Percentiles rank a stretch among this genome's conserved stretches.
These are phyloP conservation scores for Eublepharis macularius DNA, from an alignment of 2,113 vertebrate species.

Conservation along the genomic window DNA sequence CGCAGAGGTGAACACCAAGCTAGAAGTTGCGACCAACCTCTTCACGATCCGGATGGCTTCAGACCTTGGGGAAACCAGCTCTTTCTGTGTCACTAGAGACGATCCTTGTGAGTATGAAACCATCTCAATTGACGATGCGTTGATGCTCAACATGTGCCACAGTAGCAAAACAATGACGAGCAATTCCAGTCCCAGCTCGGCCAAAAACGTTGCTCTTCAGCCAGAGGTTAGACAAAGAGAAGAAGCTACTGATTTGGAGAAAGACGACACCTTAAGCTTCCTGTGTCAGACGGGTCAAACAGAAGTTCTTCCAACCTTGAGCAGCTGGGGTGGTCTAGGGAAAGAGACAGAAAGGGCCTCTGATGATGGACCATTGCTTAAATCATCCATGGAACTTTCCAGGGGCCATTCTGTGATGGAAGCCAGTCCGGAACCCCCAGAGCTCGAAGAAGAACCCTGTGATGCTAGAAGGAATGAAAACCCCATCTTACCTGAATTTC, in stretches of 20 bases:
- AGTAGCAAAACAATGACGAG: conserved; percentile 65
- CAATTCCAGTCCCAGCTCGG: conserved; percentile 37
- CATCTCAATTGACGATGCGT: conserved; percentile 81
- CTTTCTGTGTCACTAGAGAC: conserved; percentile 73
- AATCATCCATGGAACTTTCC: conserved; percentile 65
- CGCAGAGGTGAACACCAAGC: background rate
- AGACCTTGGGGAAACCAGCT: conserved; percentile 71
- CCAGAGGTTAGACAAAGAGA: conserved; percentile 40
- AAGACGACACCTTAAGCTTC: conserved; percentile 57
- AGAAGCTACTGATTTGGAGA: conserved; percentile 48
- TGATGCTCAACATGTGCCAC: conserved; percentile 85
- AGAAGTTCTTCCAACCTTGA: conserved; percentile 65
- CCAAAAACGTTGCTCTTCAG: conserved; percentile 37
- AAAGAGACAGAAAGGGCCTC: conserved; percentile 60
- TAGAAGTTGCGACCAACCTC: rapidly evolving
- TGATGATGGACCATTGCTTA: conserved; percentile 54
- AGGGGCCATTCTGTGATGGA: conserved; percentile 56
- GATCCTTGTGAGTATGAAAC: conserved; percentile 81
- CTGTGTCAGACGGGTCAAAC: conserved; percentile 66
- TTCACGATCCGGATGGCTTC: conserved; percentile 44
- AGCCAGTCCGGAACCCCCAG: conserved; percentile 56
- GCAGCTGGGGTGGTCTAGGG: conserved; percentile 72
- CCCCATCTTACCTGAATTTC: conserved; percentile 60
- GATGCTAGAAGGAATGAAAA: background rate
- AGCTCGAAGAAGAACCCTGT: conserved; percentile 62